Evolutionary conservation across 2,113 vertebrate species (phyloP), one percentile per base, ranked within the genome.

Genomic region (Sarotherodon lohbergeri): DNA sequence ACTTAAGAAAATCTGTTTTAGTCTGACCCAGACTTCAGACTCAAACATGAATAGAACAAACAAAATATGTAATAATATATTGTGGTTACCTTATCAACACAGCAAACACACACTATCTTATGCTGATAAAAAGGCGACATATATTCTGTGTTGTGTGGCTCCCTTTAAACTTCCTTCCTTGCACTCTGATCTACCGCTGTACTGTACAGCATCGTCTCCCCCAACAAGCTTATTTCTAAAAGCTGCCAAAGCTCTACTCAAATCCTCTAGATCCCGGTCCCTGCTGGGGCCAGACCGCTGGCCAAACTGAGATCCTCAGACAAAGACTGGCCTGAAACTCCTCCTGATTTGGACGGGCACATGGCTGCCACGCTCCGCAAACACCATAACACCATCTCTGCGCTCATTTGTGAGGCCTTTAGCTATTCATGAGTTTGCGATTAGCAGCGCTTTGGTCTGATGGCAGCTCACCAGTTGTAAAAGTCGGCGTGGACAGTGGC

Each of bases 401-500:
- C 39, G 16, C 90, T 94, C 90, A 93, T 95, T 96, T 95, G 92
- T 80, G 68, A 84, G 92, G 94, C 91, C 93, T 93, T 93, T 91
- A 93, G 93, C 90, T 90, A 76, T 89, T 95, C 88, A 85, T 91
- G 94, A 95, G 94, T 91, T 93, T 86, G 91, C 52, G 93, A 95
- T 95, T 95, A 96, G 91, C 93, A 93, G 91, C 85, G 76, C 91
- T 95, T 94, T 93, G 93, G 93, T 92, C 89, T 81, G 85, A 93
- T 95, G 90, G 95, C 93, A 92, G 92, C 92, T 92, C 89, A 95
- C 91, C 94, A 96, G 90, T 94, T 95, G 94, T 95, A 94, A 92
- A 91, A 95, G 94, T 95, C 91, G 83, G 81, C 79, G 56, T 36
- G 85, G 94, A 95, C 92, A 94, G 82, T 82, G 87, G 85, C 92